These are phyloP conservation scores for Encarsia formosa DNA, from an alignment of 2,888 invertebrate species.

Conservation along the genomic window DNA sequence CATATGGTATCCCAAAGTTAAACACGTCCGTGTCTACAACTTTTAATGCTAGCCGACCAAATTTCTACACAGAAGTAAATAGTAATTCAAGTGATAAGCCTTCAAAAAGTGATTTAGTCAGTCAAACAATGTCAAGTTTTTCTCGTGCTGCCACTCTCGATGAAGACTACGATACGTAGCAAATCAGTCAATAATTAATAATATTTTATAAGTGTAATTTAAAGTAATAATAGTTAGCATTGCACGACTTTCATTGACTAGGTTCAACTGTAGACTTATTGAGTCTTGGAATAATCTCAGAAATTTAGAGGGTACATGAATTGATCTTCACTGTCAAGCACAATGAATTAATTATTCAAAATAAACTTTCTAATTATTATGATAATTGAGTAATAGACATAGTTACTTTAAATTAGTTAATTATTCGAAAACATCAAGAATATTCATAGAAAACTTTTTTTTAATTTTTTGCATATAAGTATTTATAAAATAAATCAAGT, in stretches of 20 bases:
- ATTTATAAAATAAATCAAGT: conserved; percentile 21
- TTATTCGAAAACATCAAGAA: conserved; percentile 17
- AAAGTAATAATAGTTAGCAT: conserved; percentile 13
- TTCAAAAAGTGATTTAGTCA: conserved; percentile 30
- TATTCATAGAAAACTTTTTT: conserved; percentile 9
- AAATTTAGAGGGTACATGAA: conserved; percentile 16
- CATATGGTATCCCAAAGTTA: conserved; percentile 39
- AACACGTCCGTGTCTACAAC: conserved; percentile 44
- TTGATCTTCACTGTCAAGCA: conserved; percentile 21
- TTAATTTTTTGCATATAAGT: conserved; percentile 20
- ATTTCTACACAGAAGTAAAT: conserved; percentile 49
- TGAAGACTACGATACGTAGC: conserved; percentile 50
- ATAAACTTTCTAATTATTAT: not conserved
- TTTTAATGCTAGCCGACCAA: conserved; percentile 46
- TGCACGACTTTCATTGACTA: conserved; percentile 13
- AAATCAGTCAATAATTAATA: conserved; percentile 19
- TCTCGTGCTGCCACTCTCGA: conserved; percentile 44
- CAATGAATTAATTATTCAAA: conserved; percentile 18
- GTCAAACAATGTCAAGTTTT: conserved; percentile 42
- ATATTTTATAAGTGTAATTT: conserved; percentile 16
- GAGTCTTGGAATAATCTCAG: conserved; percentile 19
- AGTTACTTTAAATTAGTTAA: conserved; percentile 12
- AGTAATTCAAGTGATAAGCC: conserved; percentile 39
- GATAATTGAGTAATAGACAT: too few relatives aligned
- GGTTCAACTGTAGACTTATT: conserved; percentile 10